Percentiles rank a stretch among this genome's conserved stretches.
Evolutionary conservation across 2,797 vertebrate genomes (phyloP).

Genomic region (Sebastes minor): DNA sequence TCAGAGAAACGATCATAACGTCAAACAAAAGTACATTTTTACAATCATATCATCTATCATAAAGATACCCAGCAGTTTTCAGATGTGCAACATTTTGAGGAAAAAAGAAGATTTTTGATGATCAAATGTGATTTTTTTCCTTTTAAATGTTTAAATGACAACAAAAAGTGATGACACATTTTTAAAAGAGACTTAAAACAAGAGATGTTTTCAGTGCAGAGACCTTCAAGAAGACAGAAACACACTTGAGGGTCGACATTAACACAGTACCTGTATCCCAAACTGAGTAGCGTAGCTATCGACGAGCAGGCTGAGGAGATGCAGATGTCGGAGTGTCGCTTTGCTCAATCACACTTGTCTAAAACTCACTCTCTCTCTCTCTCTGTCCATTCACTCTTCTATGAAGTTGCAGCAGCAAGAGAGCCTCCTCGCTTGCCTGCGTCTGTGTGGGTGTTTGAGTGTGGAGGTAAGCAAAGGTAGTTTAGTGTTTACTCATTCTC

Average conservation of each 20-base stretch:
- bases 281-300: conserved; percentile 23
- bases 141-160: background rate
- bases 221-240: background rate
- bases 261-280: conserved; percentile 73
- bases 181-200: background rate
- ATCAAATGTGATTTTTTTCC: background rate
- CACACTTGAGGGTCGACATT: background rate
- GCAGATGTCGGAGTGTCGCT: conserved; percentile 21
- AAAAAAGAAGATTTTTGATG: background rate
- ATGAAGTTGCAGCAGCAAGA: conserved; percentile 27
- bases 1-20: background rate
- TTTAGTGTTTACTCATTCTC: conserved; percentile 81
- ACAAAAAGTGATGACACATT: background rate
- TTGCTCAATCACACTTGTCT: conserved; percentile 35
- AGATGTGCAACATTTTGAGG: background rate
- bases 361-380: conserved; percentile 11
- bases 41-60: background rate
- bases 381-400: conserved; percentile 38
- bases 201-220: background rate
- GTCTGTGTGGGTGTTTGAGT: conserved; percentile 54
- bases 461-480: conserved; percentile 76
- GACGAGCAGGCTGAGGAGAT: conserved; percentile 15
- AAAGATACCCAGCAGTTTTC: background rate
- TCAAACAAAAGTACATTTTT: background rate
- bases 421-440: conserved; percentile 39